These are phyloP conservation scores for Aythya baeri DNA, from an alignment of 2,113 vertebrate species.

Conservation along the genomic window DNA sequence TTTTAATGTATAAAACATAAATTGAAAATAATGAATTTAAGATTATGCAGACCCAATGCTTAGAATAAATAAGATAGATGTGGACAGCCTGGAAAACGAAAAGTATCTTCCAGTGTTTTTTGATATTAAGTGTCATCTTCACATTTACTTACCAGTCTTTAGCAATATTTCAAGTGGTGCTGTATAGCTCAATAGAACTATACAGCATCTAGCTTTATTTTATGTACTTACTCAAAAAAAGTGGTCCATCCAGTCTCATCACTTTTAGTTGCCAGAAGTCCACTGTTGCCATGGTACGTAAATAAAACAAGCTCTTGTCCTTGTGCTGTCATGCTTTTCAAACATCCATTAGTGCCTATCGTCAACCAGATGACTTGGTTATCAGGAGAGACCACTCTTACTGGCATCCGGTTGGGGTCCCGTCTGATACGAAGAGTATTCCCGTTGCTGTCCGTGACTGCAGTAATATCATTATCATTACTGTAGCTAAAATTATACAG, in stretches of 20 bases:
- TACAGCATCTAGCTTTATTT: not conserved
- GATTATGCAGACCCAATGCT: not conserved
- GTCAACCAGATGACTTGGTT: conserved; percentile 98
- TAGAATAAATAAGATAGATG: not conserved
- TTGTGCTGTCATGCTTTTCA: conserved; percentile 94
- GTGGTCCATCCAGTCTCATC: conserved; percentile 98
- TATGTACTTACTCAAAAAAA: conserved; percentile 94
- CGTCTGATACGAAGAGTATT: conserved; percentile 92
- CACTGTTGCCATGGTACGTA: conserved; percentile 96
- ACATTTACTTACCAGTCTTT: not conserved
- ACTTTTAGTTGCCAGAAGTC: conserved; percentile 94
- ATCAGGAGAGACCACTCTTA: conserved; percentile 93
- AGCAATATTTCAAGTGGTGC: not conserved
- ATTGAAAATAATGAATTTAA: conserved; percentile 15
- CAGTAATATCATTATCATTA: conserved; percentile 92
- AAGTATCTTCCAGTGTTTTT: not conserved
- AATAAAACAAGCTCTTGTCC: conserved; percentile 92
- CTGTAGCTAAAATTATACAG: conserved; percentile 97
- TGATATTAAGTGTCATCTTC: not conserved
- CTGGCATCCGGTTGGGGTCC: conserved; percentile 92
- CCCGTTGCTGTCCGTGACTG: conserved; percentile 91
- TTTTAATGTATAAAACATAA: conserved; percentile 42
- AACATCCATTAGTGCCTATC: conserved; percentile 91
- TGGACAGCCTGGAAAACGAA: not conserved
- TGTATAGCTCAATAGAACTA: not conserved